A percentile compares a stretch with the other conserved stretches of the same genome.
phyloP scores from a whole-genome alignment of 2,888 invertebrate species.

The Mesoligia furuncula region DNA sequence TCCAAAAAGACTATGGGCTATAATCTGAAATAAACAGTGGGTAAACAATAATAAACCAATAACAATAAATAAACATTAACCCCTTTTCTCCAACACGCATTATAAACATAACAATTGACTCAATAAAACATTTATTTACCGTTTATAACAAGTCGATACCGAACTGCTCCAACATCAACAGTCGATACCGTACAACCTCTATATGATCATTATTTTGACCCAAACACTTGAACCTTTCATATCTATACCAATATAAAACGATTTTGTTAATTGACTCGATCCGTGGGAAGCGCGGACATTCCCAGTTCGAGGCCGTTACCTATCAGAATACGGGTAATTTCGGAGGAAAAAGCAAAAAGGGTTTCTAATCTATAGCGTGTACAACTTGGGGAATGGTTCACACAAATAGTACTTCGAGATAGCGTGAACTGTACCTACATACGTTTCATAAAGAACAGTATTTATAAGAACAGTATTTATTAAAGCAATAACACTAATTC shows the following conservation, averaged over 20 bases:
- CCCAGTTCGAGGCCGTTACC: slow-evolving; percentile 4
- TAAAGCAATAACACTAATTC: slow-evolving; percentile 28
- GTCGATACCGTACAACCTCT: slow-evolving; percentile 10
- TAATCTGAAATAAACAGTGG: not conserved
- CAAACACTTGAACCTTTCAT: slow-evolving; percentile 23
- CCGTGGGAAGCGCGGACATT: slow-evolving; percentile 47
- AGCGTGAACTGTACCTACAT: not conserved
- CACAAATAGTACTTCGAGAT: slow-evolving; percentile 10
- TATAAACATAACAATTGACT: not conserved
- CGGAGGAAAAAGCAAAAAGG: slow-evolving; percentile 10
- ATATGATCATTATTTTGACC: slow-evolving; percentile 9
- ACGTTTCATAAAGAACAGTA: slow-evolving; percentile 12
- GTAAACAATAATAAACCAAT: not conserved
- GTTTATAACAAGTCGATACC: not conserved
- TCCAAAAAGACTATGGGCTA: not conserved
- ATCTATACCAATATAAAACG: slow-evolving; percentile 30
- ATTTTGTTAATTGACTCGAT: slow-evolving; percentile 45
- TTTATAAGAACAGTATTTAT: slow-evolving; percentile 6
- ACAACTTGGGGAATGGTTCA: not conserved
- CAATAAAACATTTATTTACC: slow-evolving; percentile 14
- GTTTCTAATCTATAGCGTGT: not conserved
- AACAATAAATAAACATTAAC: not conserved
- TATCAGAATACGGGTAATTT: slow-evolving; percentile 33
- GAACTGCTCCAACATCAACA: not conserved
- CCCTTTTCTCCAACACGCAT: not conserved